Evolutionary conservation across 2,888 invertebrate genomes (phyloP).

Genomic region (Molorchus minor): DNA sequence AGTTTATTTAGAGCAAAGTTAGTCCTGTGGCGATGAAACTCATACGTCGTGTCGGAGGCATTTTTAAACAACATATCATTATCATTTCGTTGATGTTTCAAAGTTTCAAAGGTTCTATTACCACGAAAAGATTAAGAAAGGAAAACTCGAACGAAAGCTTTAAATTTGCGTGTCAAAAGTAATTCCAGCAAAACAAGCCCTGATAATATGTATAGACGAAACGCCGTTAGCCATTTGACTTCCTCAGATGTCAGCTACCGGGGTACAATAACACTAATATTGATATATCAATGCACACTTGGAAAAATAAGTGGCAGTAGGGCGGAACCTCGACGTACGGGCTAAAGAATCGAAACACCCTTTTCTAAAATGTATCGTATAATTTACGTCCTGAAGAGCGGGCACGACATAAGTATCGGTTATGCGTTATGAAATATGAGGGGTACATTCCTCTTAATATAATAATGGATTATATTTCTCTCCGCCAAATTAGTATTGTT

Average conservation of each 20-base stretch:
- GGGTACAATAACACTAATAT: conserved; percentile 50
- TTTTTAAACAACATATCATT: too few species aligned
- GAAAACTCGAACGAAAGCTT: too few species aligned
- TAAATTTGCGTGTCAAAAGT: neutral
- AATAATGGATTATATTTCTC: conserved; percentile 55
- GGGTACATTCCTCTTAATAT: conserved; percentile 45
- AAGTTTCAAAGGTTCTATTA: too few species aligned
- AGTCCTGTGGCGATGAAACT: too few species aligned
- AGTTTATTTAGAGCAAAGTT: too few species aligned
- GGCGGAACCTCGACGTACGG: conserved; percentile 32
- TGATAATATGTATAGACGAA: too few species aligned
- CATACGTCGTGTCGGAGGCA: too few species aligned
- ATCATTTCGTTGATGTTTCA: too few species aligned
- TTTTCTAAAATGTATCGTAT: conserved; percentile 52
- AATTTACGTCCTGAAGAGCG: conserved; percentile 46
- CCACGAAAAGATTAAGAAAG: too few species aligned
- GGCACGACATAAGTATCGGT: conserved; percentile 52
- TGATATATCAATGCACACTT: conserved; percentile 54
- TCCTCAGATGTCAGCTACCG: conserved; percentile 15
- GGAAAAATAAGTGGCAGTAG: conserved; percentile 47
- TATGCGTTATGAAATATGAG: conserved; percentile 54
- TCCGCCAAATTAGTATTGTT: conserved; percentile 60
- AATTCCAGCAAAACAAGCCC: conserved; percentile 1
- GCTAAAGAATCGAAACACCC: conserved; percentile 39
- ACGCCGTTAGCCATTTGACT: conserved; percentile 27